Evolutionary conservation across 1,140 invertebrate species (phyloP), one percentile per base, ranked within the genome.

Genomic region (Hycleus cichorii): DNA sequence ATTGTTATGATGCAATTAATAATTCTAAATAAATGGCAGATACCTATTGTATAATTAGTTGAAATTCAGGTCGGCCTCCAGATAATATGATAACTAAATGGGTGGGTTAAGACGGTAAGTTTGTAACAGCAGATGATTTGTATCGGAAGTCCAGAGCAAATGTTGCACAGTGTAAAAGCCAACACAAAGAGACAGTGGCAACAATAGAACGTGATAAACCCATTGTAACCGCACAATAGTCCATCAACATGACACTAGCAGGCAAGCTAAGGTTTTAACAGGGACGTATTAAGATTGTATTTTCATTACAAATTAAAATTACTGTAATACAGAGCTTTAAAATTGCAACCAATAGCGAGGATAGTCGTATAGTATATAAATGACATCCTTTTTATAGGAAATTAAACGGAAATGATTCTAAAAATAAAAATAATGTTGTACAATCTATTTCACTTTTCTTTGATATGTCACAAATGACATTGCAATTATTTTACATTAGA

Each of bases 401-500:
- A 32, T 32, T 32, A 32, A 32, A 32, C 7, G 32, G 32, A 32
- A 32, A 4, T 7, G 7, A 32, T 32, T 32, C 7, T 4, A 32
- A 32, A 32, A 32, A 32, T 32, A 32, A 65, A 65, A 65, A 60
- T 67, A 65, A 67, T 67, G 65, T 49, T 48, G 52, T 53, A 55
- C 63, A 65, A 63, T 67, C 65, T 65, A 67, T 67, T 65, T 62
- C 53, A 64, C 55, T 63, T 62, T 57, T 18, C 44, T 53, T 45
- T 59, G 62, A 63, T 62, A 58, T 49, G 43, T 53, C 47, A 46
- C 59, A 60, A 64, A 67, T 59, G 54, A 60, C 63, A 64, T 56
- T 25, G 63, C 65, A 60, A 67, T 67, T 67, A 65, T 67, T 67
- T 67, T 65, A 63, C 64, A 67, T 67, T 67, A 67, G 48, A 59